These are phyloP conservation scores for Leptarthrus brevirostris DNA, from an alignment of 2,888 invertebrate genomes.

Conservation along the genomic window DNA sequence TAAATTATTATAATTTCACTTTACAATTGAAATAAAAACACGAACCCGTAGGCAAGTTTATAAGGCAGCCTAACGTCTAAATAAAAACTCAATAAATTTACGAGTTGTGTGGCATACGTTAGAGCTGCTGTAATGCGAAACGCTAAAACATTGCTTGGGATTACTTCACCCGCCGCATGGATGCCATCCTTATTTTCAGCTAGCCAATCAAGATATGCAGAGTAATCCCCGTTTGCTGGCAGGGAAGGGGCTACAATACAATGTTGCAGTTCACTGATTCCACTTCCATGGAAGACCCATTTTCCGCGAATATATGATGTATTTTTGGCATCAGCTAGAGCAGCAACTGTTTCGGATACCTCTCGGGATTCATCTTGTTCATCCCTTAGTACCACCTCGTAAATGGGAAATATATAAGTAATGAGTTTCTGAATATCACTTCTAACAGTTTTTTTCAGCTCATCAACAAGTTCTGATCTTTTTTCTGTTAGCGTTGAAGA, in stretches of 20 bases:
- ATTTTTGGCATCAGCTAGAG: constrained; percentile 79
- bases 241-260: constrained; percentile 85
- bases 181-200: constrained; percentile 67
- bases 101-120: constrained; percentile 86
- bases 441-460: constrained; percentile 71
- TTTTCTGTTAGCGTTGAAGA: constrained; percentile 69
- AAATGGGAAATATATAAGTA: constrained; percentile 77
- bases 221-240: constrained; percentile 86
- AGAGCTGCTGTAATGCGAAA: constrained; percentile 84
- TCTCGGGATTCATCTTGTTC: constrained; percentile 55
- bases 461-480: constrained; percentile 69
- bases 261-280: constrained; percentile 77
- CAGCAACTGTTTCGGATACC: constrained; percentile 68
- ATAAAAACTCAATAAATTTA: constrained; percentile 83
- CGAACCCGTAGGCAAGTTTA: constrained; percentile 75
- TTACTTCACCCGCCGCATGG: constrained; percentile 68
- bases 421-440: constrained; percentile 73
- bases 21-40: constrained; percentile 56
- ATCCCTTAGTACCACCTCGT: constrained; percentile 63
- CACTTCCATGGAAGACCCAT: constrained; percentile 75
- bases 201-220: constrained; percentile 83
- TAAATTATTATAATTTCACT: no score
- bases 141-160: constrained; percentile 75
- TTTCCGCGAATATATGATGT: constrained; percentile 83
- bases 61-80: constrained; percentile 85